Percentiles rank a stretch among this genome's conserved stretches.
Evolutionary conservation across 2,888 invertebrate species (phyloP).

Genomic region (Machimus atricapillus): DNA sequence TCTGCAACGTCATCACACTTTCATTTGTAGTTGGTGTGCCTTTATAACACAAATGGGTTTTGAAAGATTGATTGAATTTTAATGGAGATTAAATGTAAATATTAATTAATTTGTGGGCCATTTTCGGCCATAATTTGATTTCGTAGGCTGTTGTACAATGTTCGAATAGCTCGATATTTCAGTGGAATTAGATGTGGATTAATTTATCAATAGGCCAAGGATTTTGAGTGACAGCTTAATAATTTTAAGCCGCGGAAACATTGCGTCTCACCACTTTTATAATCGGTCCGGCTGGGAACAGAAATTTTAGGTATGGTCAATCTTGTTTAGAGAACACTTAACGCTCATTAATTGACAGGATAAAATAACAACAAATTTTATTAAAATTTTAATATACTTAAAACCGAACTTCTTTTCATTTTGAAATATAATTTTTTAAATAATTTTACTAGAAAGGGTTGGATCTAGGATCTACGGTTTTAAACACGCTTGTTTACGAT

Average conservation of each 20-base stretch:
- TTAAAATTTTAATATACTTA: too few relatives aligned
- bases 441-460: too few relatives aligned
- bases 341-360: too few relatives aligned
- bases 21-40: constrained; percentile 24
- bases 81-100: constrained; percentile 41
- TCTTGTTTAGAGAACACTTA: too few relatives aligned
- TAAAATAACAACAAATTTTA: too few relatives aligned
- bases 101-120: constrained; percentile 47
- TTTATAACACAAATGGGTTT: constrained; percentile 13
- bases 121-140: constrained; percentile 45
- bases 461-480: too few relatives aligned
- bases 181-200: constrained; percentile 6
- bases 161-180: constrained; percentile 1
- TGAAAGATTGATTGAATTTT: constrained; percentile 41
- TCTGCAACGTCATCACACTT: constrained; percentile 14
- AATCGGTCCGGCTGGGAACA: too few relatives aligned
- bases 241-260: not conserved
- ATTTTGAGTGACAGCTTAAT: not conserved
- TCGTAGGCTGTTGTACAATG: not conserved
- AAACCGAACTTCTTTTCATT: too few relatives aligned
- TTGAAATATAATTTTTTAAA: too few relatives aligned
- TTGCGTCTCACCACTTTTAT: not conserved
- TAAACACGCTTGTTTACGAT: too few relatives aligned
- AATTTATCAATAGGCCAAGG: constrained; percentile 1
- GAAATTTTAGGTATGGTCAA: too few relatives aligned